Evolutionary conservation across 2,888 invertebrate species (phyloP).

Genomic region (Nomada ruficornis): DNA sequence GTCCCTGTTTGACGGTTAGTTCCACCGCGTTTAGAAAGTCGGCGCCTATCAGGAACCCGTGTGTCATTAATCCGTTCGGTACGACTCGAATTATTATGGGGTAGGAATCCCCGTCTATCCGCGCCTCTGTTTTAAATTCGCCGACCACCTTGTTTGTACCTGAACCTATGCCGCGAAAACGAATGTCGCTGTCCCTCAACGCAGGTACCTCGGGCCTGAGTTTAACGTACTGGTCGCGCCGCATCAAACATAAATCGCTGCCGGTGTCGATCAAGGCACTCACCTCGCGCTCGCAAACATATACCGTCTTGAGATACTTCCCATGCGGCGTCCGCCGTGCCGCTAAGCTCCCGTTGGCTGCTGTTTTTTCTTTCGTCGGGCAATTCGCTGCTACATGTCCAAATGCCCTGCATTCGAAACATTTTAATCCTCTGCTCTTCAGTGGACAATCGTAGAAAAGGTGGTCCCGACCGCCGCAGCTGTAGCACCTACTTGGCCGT

Average conservation of each 20-base stretch:
- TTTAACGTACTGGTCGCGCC: background rate
- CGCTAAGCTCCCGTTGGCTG: too few species aligned
- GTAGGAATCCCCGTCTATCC: constrained; percentile 14
- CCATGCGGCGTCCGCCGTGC: too few species aligned
- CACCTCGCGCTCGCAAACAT: too few species aligned
- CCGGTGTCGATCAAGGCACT: too few species aligned
- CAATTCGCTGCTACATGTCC: too few species aligned
- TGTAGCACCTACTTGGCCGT: background rate
- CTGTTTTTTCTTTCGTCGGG: too few species aligned
- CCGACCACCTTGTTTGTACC: background rate
- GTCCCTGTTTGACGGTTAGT: too few species aligned
- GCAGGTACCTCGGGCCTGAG: background rate
- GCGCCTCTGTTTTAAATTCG: too few species aligned
- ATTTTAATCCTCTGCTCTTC: background rate
- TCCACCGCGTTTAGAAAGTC: background rate
- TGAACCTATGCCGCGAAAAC: constrained; percentile 26
- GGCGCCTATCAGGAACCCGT: background rate
- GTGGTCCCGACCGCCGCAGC: background rate
- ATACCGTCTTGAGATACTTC: too few species aligned
- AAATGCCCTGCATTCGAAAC: background rate
- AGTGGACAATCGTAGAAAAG: background rate
- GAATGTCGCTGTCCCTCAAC: background rate
- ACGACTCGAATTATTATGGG: constrained; percentile 10
- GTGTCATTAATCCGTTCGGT: background rate
- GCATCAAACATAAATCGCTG: too few species aligned